Evolutionary conservation across 1,140 invertebrate species (phyloP), one percentile per base, ranked within the genome.

Genomic region (Chymomyza costata): DNA sequence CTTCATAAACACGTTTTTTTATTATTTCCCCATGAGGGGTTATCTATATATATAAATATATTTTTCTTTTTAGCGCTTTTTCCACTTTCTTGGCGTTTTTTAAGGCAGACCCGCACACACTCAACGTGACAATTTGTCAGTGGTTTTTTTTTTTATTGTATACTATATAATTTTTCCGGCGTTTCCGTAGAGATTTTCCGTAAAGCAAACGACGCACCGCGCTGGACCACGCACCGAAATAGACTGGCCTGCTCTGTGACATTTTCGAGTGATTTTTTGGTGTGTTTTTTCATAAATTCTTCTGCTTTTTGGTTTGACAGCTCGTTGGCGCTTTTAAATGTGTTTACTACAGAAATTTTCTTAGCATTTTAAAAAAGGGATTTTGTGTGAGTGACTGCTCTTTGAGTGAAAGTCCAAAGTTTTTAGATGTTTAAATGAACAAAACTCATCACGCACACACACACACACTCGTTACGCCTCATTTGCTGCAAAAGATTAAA

Each of bases 171-270:
- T 17, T 55, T 47, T 44, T 44, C 30, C 45, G 31, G 40, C 18
- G 30, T 35, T 40, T 14, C 50, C 47, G 31, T 19, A 35, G 37
- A n/a, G n/a, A 39, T 16, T 25, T 17, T 21, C 25, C 53, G 30
- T 34, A 41, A 57, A 37, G 59, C 25, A 30, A 37, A 47, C 32
- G 48, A 54, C 48, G 74, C 57, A 66, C 82, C 59, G 60, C 76
- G 56, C 82, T 84, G 82, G 82, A 84, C 80, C 76, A 70, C 71
- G 65, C 68, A 76, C 82, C 64, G 64, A 82, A 84, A 70, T 84
- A 84, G 61, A 84, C 82, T 84, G 69, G 58, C 35, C 2, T n/a
- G n/a, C n/a, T 38, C 18, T 50, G 8, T 10, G 31, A 43, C 52
- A 49, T 57, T 57, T 51, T 37, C 15, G 50, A 53, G 41, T 31